phyloP scores from a whole-genome alignment of 23 tunicate genomes.

The Ciona savignyi region DNA sequence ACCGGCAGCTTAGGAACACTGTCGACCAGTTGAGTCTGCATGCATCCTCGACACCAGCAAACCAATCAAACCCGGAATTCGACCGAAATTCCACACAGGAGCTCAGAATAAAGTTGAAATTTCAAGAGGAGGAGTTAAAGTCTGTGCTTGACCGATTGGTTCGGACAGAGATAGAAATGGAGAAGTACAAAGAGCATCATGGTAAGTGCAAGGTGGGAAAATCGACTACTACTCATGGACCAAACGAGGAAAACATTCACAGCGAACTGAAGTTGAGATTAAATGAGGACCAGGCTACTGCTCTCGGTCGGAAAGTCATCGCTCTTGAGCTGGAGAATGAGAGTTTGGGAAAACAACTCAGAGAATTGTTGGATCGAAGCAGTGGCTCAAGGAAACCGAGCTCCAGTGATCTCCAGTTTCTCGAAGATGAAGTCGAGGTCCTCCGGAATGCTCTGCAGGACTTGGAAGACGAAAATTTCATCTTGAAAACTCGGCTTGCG shows the following conservation, averaged over 20 bases:
- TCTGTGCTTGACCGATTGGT: slow-evolving; percentile 31
- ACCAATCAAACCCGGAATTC: background rate
- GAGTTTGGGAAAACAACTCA: slow-evolving; percentile 33
- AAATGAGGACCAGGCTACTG: slow-evolving; percentile 75
- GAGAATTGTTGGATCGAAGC: background rate
- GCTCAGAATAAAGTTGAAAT: slow-evolving; percentile 45
- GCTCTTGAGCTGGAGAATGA: slow-evolving; percentile 63
- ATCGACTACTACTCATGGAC: background rate
- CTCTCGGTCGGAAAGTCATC: slow-evolving; percentile 49
- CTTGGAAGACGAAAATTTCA: slow-evolving; percentile 59
- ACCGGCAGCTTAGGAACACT: background rate
- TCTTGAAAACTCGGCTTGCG: slow-evolving; percentile 19
- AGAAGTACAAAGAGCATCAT: slow-evolving; percentile 2
- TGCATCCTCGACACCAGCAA: slow-evolving; percentile 50
- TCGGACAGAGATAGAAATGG: slow-evolving; percentile 54
- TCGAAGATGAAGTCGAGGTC: slow-evolving; percentile 81
- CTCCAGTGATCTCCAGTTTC: slow-evolving; percentile 69
- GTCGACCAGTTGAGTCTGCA: slow-evolving; percentile 90
- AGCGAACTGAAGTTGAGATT: background rate
- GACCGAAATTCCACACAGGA: slow-evolving; percentile 23
- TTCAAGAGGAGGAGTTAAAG: slow-evolving; percentile 47
- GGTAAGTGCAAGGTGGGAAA: background rate
- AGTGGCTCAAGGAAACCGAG: slow-evolving; percentile 4
- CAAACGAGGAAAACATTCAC: background rate
- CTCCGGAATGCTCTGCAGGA: slow-evolving; percentile 54